These are phyloP conservation scores for Arvicanthis niloticus DNA, from an alignment of 2,113 vertebrate species.

Conservation along the genomic window DNA sequence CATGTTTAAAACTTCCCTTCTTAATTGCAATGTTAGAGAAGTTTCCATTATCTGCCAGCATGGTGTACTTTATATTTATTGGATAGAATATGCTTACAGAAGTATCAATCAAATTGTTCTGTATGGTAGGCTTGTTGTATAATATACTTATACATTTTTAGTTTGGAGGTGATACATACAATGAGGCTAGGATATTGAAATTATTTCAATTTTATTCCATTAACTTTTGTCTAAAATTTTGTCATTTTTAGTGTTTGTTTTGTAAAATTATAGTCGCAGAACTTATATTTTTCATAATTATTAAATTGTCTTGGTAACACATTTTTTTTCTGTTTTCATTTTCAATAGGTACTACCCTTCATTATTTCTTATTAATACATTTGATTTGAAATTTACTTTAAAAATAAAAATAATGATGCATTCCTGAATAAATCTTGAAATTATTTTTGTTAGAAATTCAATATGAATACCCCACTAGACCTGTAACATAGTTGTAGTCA, in stretches of 20 bases:
- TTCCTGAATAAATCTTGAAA: neutral
- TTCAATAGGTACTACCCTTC: neutral
- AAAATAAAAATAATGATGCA: neutral
- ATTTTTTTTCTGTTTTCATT: neutral
- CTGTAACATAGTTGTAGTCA: neutral
- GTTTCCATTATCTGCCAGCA: neutral
- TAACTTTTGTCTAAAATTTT: neutral
- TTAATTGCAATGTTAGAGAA: neutral
- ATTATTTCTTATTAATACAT: neutral
- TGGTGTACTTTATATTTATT: neutral
- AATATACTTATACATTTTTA: neutral
- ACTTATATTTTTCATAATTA: neutral
- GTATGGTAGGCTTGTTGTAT: neutral
- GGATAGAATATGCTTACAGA: neutral
- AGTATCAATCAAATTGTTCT: neutral
- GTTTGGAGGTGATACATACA: neutral
- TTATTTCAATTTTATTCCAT: neutral
- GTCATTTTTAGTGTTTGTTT: neutral
- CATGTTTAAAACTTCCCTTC: neutral
- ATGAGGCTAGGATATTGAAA: neutral
- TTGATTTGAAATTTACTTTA: neutral
- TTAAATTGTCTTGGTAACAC: neutral
- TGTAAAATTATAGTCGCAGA: neutral
- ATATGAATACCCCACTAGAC: neutral
- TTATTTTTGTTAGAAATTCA: slow-evolving; percentile 28